phyloP scores from a whole-genome alignment of 92 coral and sea anemone genomes.

The Porites evermanni region DNA sequence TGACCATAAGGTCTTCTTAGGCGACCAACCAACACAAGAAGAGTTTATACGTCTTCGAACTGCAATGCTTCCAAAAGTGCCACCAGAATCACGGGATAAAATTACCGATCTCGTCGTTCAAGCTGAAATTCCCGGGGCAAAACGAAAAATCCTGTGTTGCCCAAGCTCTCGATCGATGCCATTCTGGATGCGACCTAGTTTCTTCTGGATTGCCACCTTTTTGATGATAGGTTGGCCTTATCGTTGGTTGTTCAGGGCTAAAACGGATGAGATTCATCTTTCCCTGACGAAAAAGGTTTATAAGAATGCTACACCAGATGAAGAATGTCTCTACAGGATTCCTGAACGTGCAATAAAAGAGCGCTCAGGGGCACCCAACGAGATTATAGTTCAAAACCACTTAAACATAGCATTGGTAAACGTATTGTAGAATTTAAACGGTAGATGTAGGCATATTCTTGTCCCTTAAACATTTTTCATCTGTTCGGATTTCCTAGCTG shows the following conservation, averaged over 20 bases:
- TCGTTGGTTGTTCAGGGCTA: slow-evolving; percentile 78
- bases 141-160: slow-evolving; percentile 59
- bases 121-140: slow-evolving; percentile 58
- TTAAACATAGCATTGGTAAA: too few species aligned
- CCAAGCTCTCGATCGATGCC: slow-evolving; percentile 34
- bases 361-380: too few species aligned
- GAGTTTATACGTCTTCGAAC: slow-evolving; percentile 6
- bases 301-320: slow-evolving; percentile 38
- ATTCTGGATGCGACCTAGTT: slow-evolving; percentile 62
- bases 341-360: too few species aligned
- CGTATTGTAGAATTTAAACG: too few species aligned
- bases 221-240: slow-evolving; percentile 68
- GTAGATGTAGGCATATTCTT: too few species aligned
- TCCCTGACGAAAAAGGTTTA: slow-evolving; percentile 48
- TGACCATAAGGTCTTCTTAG: slow-evolving; percentile 39
- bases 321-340: neutral
- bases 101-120: slow-evolving; percentile 32
- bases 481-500: too few species aligned
- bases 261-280: slow-evolving; percentile 56
- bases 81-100: slow-evolving; percentile 33
- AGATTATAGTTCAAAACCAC: too few species aligned
- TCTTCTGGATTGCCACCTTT: slow-evolving; percentile 69
- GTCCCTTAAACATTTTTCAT: too few species aligned
- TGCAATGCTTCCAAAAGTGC: slow-evolving; percentile 22
- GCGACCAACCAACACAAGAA: slow-evolving; percentile 47